phyloP scores from a whole-genome alignment of 2,888 invertebrate species.

The Amphimallon solstitiale region DNA sequence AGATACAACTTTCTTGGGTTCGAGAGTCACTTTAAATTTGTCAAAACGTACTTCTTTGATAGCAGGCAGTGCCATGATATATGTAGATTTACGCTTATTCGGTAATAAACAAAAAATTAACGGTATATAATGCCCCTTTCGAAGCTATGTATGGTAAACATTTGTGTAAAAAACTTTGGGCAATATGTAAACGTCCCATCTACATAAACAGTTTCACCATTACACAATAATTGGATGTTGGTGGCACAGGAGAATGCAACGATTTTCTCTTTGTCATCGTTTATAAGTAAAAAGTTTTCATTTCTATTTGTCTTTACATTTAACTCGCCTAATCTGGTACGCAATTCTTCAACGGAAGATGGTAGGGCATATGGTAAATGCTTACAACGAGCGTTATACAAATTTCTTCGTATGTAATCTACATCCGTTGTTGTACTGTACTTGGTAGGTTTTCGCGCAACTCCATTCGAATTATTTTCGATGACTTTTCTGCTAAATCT shows the following conservation, averaged over 20 bases:
- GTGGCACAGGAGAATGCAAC: too few species aligned
- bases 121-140: too few species aligned
- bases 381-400: too few species aligned
- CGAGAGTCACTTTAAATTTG: slow-evolving; percentile 21
- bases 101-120: neutral
- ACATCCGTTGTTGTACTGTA: slow-evolving; percentile 12
- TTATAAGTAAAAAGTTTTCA: too few species aligned
- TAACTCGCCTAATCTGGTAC: neutral
- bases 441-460: slow-evolving; percentile 13
- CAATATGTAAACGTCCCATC: slow-evolving; percentile 13
- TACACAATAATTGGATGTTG: too few species aligned
- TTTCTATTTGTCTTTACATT: too few species aligned
- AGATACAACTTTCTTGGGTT: neutral
- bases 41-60: slow-evolving; percentile 2
- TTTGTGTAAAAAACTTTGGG: slow-evolving; percentile 14
- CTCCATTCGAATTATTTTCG: too few species aligned
- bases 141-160: slow-evolving; percentile 1
- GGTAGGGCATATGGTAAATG: slow-evolving; percentile 1
- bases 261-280: too few species aligned
- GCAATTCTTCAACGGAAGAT: neutral
- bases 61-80: neutral
- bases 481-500: too few species aligned
- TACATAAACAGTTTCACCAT: slow-evolving; percentile 2
- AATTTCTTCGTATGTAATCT: slow-evolving; percentile 12
- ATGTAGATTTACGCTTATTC: too few species aligned